Conservation (phyloP, 2,797 vertebrate genomes). For the Dipus sagitta region DNA sequence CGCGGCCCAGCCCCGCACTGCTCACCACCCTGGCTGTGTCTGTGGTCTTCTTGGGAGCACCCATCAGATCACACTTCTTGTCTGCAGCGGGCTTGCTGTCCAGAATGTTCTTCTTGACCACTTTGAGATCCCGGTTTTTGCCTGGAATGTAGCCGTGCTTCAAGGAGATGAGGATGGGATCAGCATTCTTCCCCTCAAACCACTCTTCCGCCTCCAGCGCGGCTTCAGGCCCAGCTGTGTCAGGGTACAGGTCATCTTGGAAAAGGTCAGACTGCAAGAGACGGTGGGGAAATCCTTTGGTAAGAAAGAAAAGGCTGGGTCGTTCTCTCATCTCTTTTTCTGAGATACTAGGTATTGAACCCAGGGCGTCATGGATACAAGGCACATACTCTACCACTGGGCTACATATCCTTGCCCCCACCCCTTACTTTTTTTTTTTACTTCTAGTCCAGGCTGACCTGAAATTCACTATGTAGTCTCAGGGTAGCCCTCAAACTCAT, state of each 20-base stretch:
- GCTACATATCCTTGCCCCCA: no score
- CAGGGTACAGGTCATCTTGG: slow-evolving; percentile 98
- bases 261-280: slow-evolving; percentile 95
- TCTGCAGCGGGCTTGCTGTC: slow-evolving; percentile 91
- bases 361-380: background rate
- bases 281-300: background rate
- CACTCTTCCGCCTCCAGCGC: slow-evolving; percentile 97
- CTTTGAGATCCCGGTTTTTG: slow-evolving; percentile 96
- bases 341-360: no score
- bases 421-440: background rate
- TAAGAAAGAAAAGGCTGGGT: background rate
- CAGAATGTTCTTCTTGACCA: slow-evolving; percentile 97
- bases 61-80: slow-evolving; percentile 93
- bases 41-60: slow-evolving; percentile 89
- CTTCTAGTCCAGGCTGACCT: no score
- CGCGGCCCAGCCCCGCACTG: background rate
- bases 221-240: slow-evolving; percentile 95
- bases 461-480: no score
- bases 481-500: no score
- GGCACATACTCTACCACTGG: background rate
- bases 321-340: no score
- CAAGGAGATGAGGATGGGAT: slow-evolving; percentile 96
- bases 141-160: slow-evolving; percentile 95
- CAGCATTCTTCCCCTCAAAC: slow-evolving; percentile 96
- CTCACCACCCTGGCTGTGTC: slow-evolving; percentile 91